Evolutionary conservation across 2,797 vertebrate species (phyloP).

Genomic region (Onychomys torridus): DNA sequence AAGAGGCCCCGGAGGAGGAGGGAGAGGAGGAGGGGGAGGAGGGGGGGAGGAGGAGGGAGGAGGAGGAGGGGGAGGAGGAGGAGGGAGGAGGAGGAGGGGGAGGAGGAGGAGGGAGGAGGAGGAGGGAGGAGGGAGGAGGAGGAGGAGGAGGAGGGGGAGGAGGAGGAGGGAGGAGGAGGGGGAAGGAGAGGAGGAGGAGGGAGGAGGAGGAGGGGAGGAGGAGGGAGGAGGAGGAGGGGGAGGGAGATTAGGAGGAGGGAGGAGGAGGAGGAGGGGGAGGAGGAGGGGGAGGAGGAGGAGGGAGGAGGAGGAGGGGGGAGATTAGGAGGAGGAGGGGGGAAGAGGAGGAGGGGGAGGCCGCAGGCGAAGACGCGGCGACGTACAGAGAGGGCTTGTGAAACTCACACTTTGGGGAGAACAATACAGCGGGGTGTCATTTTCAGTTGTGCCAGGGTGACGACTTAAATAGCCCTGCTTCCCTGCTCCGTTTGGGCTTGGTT

Average conservation of each 20-base stretch:
- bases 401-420: conserved; percentile 25
- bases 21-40: conserved; percentile 21
- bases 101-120: no score
- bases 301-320: neutral
- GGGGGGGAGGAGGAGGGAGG: no score
- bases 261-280: no score
- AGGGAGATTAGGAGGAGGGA: no score
- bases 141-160: no score
- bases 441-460: conserved; percentile 19
- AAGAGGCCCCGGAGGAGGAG: conserved; percentile 34
- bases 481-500: conserved; percentile 36
- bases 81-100: neutral
- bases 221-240: neutral
- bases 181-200: neutral
- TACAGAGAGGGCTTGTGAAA: conserved; percentile 64
- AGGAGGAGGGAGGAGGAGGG: no score
- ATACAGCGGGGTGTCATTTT: conserved; percentile 56
- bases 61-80: no score
- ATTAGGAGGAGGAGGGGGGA: neutral
- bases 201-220: no score
- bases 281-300: neutral
- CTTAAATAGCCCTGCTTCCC: conserved; percentile 26
- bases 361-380: neutral
- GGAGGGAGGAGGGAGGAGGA: no score
- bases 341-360: neutral